Conservation (phyloP, 2,888 invertebrate genomes). For the Timema podura region DNA sequence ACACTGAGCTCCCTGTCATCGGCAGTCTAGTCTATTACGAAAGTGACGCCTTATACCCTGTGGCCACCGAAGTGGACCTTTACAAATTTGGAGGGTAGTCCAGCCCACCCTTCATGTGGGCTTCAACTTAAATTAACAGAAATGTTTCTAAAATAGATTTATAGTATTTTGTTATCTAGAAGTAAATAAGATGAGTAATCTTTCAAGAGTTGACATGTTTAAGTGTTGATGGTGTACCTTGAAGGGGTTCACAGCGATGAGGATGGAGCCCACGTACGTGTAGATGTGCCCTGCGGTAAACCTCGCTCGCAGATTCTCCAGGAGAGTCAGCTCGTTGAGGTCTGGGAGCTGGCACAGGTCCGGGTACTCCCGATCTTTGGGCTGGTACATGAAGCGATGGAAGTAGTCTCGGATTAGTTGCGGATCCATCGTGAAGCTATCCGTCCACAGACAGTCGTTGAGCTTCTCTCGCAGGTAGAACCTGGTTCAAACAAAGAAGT, state of each 20-base stretch:
- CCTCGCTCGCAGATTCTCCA: constrained; percentile 84
- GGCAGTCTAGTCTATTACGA: too few species aligned
- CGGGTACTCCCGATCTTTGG: constrained; percentile 89
- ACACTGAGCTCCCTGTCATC: too few species aligned
- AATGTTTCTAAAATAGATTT: neutral
- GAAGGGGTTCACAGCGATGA: constrained; percentile 92
- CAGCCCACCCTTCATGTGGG: too few species aligned
- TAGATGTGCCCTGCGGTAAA: constrained; percentile 92
- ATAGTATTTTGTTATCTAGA: neutral
- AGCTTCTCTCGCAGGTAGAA: constrained; percentile 87
- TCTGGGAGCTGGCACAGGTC: constrained; percentile 94
- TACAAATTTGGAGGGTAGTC: too few species aligned
- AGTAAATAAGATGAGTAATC: neutral
- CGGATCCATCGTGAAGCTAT: constrained; percentile 83
- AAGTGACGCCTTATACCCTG: too few species aligned
- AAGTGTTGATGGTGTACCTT: constrained; percentile 44
- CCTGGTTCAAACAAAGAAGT: constrained; percentile 47
- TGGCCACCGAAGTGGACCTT: too few species aligned
- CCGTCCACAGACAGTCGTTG: constrained; percentile 74
- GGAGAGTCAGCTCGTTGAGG: constrained; percentile 86
- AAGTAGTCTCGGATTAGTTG: constrained; percentile 91
- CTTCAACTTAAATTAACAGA: neutral
- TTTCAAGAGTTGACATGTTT: too few species aligned
- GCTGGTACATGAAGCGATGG: constrained; percentile 85
- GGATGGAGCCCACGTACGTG: constrained; percentile 85